Evolutionary conservation across 2,888 invertebrate genomes (phyloP), one percentile per base, ranked within the genome.

Genomic region (Philonicus albiceps): DNA sequence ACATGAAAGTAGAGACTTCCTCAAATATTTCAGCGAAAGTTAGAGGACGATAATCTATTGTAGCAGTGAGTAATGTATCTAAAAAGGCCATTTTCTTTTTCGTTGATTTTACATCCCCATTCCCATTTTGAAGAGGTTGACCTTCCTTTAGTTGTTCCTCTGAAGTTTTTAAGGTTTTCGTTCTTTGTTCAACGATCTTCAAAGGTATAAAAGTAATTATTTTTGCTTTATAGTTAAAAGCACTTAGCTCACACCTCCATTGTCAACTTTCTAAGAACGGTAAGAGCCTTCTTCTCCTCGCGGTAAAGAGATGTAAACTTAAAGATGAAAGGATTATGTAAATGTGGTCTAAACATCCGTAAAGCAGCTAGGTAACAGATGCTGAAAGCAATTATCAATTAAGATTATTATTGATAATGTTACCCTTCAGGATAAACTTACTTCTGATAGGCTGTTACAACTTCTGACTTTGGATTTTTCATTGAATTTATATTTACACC

Each of bases 401-500:
- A 73, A 30, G 13, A 27, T 81, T 81, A 89, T 89, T 30, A 13
- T 11, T 31, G 3, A 6, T 8, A 0, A 13, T 74, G n/a, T 37
- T 31, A 49, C 49, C n/a, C 1, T 49, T 49, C 3, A 49, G 6
- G 2, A 13, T 19, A 22, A 27, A 31, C 53, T 34, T 90, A 94
- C 94, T 91, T 91, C 74, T 93, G 92, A 27, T 94, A 92, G 13
- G 94, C 93, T 73, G 91, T 90, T 0, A 93, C 93, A 88, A 95
- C 93, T n/a, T 92, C 92, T 0, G 93, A 92, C 27, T 93, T 92
- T 6, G 89, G 88, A 53, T 93, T 90, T 55, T 93, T 91, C 90
- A 93, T 93, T 7, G 93, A 93, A 89, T 93, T 91, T 8, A 95
- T 91, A 85, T 92, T 90, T 1, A 93, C 92, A 0, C 95, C 95